phyloP scores from a whole-genome alignment of 1,140 invertebrate species.

The Phocides pigmalion region DNA sequence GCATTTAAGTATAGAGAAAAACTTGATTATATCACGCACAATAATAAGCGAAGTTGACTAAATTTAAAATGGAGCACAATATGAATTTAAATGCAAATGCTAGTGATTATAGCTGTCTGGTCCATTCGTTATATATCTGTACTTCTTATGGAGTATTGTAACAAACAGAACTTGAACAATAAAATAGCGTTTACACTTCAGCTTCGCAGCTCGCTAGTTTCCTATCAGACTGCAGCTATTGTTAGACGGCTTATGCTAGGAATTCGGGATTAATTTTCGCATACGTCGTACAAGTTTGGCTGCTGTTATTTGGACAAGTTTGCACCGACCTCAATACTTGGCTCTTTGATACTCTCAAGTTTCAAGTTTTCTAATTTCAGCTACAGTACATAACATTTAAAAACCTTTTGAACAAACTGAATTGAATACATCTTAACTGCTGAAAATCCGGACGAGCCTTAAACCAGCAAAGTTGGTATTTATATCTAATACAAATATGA shows the following conservation, averaged over 20 bases:
- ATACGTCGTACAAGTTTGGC: slow-evolving; percentile 24
- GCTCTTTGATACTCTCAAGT: slow-evolving; percentile 12
- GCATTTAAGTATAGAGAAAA: not conserved
- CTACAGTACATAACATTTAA: not conserved
- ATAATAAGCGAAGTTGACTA: not conserved
- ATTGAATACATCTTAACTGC: not conserved
- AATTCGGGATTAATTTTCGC: slow-evolving; percentile 34
- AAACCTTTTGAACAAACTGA: not conserved
- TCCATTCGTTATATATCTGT: slow-evolving; percentile 34
- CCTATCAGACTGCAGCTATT: slow-evolving; percentile 35
- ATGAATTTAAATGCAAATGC: slow-evolving; percentile 16
- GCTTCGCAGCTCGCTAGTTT: slow-evolving; percentile 52
- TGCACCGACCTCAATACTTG: slow-evolving; percentile 13
- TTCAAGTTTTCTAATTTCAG: not conserved
- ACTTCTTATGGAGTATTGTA: slow-evolving; percentile 32
- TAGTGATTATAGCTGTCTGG: slow-evolving; percentile 1
- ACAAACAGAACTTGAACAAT: slow-evolving; percentile 50
- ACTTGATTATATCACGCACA: not conserved
- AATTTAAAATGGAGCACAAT: slow-evolving; percentile 15
- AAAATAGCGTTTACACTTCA: slow-evolving; percentile 57
- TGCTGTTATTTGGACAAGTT: slow-evolving; percentile 31
- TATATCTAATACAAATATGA: too few relatives aligned
- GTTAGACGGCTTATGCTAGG: slow-evolving; percentile 25
- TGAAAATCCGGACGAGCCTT: too few relatives aligned
- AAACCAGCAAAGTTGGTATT: too few relatives aligned